Evolutionary conservation across 1,140 invertebrate species (phyloP).

Genomic region (Drosophila sechellia): DNA sequence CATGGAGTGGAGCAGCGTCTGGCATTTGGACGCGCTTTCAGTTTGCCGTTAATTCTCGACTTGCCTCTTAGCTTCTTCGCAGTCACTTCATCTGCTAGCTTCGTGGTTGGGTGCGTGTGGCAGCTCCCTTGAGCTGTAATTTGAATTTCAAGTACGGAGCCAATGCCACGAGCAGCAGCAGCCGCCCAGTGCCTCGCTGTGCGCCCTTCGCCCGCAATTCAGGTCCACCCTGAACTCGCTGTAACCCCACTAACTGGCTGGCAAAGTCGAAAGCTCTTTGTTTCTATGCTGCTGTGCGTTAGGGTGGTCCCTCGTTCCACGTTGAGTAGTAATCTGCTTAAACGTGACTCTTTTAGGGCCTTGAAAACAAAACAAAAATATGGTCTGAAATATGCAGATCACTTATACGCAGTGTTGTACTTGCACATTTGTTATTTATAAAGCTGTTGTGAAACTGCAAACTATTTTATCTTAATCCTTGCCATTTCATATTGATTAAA

Average conservation of each 20-base stretch:
- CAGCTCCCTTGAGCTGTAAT: slow-evolving; percentile 65
- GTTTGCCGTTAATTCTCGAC: slow-evolving; percentile 39
- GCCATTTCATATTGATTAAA: too few relatives aligned
- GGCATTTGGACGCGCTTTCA: slow-evolving; percentile 37
- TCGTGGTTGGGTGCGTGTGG: neutral
- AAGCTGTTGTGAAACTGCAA: too few relatives aligned
- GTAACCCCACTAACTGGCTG: slow-evolving; percentile 4
- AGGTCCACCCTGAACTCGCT: neutral
- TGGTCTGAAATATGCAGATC: neutral
- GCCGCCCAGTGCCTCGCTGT: slow-evolving; percentile 3
- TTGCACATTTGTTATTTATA: neutral
- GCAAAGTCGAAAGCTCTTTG: slow-evolving; percentile 28
- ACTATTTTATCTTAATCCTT: too few relatives aligned
- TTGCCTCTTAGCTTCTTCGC: slow-evolving; percentile 2
- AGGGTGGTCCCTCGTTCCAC: slow-evolving; percentile 9
- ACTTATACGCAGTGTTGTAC: slow-evolving; percentile 15
- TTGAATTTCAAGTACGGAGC: slow-evolving; percentile 71
- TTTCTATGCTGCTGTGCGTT: slow-evolving; percentile 44
- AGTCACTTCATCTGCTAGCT: neutral
- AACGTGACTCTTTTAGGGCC: too few relatives aligned
- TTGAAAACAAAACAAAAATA: neutral
- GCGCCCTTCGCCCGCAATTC: neutral
- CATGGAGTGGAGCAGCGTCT: slow-evolving; percentile 8
- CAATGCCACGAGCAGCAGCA: slow-evolving; percentile 34
- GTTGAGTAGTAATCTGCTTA: too few relatives aligned